Evolutionary conservation across 1,140 invertebrate genomes (phyloP).

Genomic region (Cydia splendana): DNA sequence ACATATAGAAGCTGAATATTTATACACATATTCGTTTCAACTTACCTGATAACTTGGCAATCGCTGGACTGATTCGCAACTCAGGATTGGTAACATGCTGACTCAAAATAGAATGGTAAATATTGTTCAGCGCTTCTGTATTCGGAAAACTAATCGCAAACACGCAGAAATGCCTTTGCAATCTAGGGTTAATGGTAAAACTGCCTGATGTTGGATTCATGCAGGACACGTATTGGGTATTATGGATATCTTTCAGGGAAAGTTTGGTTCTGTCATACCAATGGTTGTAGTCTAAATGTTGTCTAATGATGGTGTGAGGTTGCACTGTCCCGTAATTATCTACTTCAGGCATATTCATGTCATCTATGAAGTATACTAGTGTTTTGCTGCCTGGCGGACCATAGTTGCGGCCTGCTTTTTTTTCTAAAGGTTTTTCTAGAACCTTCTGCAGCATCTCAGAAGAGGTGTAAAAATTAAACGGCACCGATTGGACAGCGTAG

Average conservation of each 20-base stretch:
- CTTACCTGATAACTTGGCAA: constrained; percentile 81
- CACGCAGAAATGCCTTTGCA: constrained; percentile 96
- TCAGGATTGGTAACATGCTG: constrained; percentile 92
- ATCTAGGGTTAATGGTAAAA: constrained; percentile 96
- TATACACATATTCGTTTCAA: constrained; percentile 6
- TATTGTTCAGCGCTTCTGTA: constrained; percentile 90
- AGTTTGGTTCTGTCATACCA: constrained; percentile 97
- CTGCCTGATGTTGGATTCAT: constrained; percentile 99
- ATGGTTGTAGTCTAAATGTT: constrained; percentile 97
- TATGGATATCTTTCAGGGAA: constrained; percentile 96
- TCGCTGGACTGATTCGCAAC: constrained; percentile 85
- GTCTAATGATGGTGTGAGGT: constrained; percentile 96
- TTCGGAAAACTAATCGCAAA: constrained; percentile 97
- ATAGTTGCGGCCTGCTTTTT: constrained; percentile 97
- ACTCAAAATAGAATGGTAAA: constrained; percentile 92
- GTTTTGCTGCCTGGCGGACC: constrained; percentile 97
- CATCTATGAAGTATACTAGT: constrained; percentile 98
- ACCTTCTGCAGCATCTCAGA: constrained; percentile 98
- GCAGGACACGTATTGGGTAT: constrained; percentile 97
- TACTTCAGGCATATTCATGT: constrained; percentile 99
- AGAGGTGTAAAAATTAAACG: constrained; percentile 98
- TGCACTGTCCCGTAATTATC: constrained; percentile 97
- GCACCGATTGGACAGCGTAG: constrained; percentile 93
- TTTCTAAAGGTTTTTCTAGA: constrained; percentile 96
- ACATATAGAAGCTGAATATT: not conserved